phyloP scores from a whole-genome alignment of 2,797 vertebrate genomes.

The Hyperoplus lanceolatus region DNA sequence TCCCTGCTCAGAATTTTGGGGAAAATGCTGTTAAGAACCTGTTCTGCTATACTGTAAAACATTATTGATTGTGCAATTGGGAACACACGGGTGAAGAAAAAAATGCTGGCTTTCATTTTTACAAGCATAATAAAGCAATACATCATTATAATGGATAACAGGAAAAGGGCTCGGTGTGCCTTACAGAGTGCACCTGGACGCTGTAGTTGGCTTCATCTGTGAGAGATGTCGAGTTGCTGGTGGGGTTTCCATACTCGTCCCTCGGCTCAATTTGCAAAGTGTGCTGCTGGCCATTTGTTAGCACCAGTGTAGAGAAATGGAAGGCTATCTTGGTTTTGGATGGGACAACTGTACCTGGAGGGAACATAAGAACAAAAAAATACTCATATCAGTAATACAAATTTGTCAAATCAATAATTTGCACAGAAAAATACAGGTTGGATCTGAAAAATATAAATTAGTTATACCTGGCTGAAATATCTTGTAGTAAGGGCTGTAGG shows the following conservation, averaged over 20 bases:
- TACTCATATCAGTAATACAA: neutral
- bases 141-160: slow-evolving; percentile 13
- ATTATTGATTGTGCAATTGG: neutral
- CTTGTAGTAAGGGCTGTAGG: slow-evolving; percentile 98
- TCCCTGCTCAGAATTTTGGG: slow-evolving; percentile 24
- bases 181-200: slow-evolving; percentile 91
- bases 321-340: slow-evolving; percentile 98
- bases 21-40: neutral
- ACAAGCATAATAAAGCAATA: slow-evolving; percentile 9
- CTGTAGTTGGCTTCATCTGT: slow-evolving; percentile 94
- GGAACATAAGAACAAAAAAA: slow-evolving; percentile 1
- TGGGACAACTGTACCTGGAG: slow-evolving; percentile 94
- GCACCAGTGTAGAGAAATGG: slow-evolving; percentile 97
- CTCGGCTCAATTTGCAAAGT: slow-evolving; percentile 96
- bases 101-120: slow-evolving; percentile 26
- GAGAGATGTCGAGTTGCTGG: slow-evolving; percentile 93
- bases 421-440: neutral
- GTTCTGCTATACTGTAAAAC: slow-evolving; percentile 14
- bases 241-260: slow-evolving; percentile 98
- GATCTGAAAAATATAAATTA: neutral
- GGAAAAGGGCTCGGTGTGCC: slow-evolving; percentile 40
- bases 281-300: slow-evolving; percentile 94
- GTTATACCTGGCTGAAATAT: slow-evolving; percentile 95
- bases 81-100: neutral
- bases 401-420: neutral